phyloP scores from a whole-genome alignment of 2,797 vertebrate species.

The Glyptemys insculpta region DNA sequence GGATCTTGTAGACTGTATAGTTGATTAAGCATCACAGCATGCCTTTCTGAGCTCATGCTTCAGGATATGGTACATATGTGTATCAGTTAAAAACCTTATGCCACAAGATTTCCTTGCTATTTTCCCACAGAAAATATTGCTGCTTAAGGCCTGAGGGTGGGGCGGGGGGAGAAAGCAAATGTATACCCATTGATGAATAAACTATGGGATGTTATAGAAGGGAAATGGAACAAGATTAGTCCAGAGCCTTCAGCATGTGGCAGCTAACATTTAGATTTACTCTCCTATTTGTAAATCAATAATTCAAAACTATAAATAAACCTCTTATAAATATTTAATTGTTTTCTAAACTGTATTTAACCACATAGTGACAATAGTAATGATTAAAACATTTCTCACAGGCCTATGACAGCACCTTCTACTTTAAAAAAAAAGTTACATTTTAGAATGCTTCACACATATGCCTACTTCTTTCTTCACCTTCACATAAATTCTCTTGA shows the following conservation, averaged over 20 bases:
- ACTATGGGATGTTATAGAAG: background rate
- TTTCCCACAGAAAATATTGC: background rate
- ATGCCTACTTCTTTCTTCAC: background rate
- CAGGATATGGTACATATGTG: background rate
- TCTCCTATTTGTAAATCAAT: background rate
- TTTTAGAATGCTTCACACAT: accelerated
- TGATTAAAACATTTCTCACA: background rate
- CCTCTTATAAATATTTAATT: background rate
- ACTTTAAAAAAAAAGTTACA: background rate
- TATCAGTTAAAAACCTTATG: background rate
- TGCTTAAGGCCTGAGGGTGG: background rate
- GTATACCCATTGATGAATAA: background rate
- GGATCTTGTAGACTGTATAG: background rate
- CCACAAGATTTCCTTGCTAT: background rate
- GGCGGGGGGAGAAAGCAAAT: background rate
- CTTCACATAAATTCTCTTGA: slow-evolving; percentile 2
- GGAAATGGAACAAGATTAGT: background rate
- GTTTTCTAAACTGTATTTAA: background rate
- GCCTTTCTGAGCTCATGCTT: background rate
- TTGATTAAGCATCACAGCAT: background rate
- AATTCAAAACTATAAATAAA: background rate
- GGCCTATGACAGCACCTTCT: background rate
- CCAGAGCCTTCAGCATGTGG: background rate
- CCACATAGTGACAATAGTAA: background rate
- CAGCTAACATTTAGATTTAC: background rate